Evolutionary conservation across 1,140 invertebrate species (phyloP), one percentile per base, ranked within the genome.

Genomic region (Latrodectus geometricus): DNA sequence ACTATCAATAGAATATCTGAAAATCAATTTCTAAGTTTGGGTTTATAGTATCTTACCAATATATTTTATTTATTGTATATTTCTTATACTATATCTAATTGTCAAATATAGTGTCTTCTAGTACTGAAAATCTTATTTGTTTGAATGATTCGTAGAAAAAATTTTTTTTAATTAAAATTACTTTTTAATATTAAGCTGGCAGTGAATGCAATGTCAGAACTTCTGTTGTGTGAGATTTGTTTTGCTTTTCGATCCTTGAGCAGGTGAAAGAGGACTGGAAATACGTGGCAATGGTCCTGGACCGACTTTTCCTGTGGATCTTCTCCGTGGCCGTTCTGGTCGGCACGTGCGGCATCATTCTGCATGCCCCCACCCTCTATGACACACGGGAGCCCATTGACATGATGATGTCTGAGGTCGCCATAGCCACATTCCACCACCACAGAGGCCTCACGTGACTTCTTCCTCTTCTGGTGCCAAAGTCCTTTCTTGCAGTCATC

Each of bases 211-310:
- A 14, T 56, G 54, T 9, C 8, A 61, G 11, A 11, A 61, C 9
- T 21, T 35, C 49, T 65, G n/a, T 90, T 70, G 83, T 78, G 83
- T 86, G 83, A 86, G 83, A 86, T 91, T 88, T n/a, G n/a, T 9
- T 84, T 66, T 79, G 61, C 14, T 35, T 78, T 86, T 69, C n/a
- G 35, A 90, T 88, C 17, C 90, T 91, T 88, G 69, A 87, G 85
- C 91, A 97, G 96, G 95, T 97, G 54, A 94, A 97, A 68, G 96
- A 98, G 93, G 98, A 99, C 91, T 99, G 98, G 98, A 99, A 99
- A 92, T 99, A 98, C 91, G 97, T 99, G 88, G 98, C 98, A 1
- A 99, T 99, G 97, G 98, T 99, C 2, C 92, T 99, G 90, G 98
- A 99, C 91, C 83, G 88, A 89, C 94, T 99, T 89, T 99, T 99